phyloP scores from a whole-genome alignment of 2,113 vertebrate species.

The Gambusia holbrooki region DNA sequence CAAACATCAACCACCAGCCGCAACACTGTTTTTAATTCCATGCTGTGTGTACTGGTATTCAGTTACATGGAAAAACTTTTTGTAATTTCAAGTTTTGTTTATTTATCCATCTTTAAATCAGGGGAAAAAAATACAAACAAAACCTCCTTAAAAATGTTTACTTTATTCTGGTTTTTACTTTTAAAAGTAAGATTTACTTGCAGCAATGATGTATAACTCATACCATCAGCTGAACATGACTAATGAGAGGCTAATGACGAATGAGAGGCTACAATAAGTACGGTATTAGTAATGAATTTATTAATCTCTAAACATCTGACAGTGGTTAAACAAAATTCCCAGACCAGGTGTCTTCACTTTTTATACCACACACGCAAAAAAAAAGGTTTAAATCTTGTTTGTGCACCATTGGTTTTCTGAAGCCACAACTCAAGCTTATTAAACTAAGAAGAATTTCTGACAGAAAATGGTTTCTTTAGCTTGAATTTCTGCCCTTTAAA shows the following conservation, averaged over 20 bases:
- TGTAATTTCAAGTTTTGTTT: conserved; percentile 16
- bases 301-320: no score
- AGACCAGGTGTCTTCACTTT: neutral
- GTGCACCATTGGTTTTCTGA: neutral
- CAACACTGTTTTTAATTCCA: conserved; percentile 29
- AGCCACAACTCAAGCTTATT: neutral
- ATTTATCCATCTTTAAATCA: conserved; percentile 16
- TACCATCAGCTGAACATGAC: no score
- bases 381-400: neutral
- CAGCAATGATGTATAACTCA: neutral
- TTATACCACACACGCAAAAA: neutral
- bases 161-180: no score
- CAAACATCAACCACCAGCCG: conserved; percentile 40
- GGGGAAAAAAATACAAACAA: conserved; percentile 2
- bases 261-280: no score
- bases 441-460: neutral
- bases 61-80: conserved; percentile 43
- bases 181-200: no score
- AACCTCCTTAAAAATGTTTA: neutral
- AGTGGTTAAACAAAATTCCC: no score
- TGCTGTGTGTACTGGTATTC: conserved; percentile 19
- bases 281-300: no score
- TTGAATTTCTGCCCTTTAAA: no score
- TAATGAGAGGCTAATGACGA: no score
- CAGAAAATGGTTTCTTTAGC: no score